Evolutionary conservation across 2,113 vertebrate species (phyloP).

Genomic region (Passer domesticus): DNA sequence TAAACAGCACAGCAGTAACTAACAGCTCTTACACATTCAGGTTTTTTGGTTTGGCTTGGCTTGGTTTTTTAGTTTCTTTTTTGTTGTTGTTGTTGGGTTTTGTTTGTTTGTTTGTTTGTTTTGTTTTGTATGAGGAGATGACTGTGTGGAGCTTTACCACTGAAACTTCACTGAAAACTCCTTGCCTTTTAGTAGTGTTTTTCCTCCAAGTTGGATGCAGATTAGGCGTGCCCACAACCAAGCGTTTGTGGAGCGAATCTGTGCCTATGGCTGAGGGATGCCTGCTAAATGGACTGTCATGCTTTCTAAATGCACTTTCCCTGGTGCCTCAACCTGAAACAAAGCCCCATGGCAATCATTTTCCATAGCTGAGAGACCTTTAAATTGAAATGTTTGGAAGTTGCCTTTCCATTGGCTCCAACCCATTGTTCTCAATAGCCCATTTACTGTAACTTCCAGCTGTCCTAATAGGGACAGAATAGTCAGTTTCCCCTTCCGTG

Average conservation of each 20-base stretch:
- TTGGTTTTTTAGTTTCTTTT: too few species aligned
- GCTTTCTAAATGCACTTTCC: constrained; percentile 43
- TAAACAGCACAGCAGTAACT: background rate
- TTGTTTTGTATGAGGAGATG: background rate
- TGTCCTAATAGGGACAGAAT: constrained; percentile 12
- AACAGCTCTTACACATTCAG: background rate
- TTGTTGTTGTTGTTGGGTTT: too few species aligned
- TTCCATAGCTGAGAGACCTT: constrained; percentile 63
- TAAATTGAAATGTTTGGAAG: constrained; percentile 64
- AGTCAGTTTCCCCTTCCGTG: background rate
- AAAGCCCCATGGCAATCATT: constrained; percentile 48
- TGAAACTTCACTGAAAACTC: background rate
- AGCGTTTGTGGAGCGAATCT: background rate
- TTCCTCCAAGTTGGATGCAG: background rate
- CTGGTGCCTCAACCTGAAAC: constrained; percentile 41
- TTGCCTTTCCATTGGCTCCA: constrained; percentile 56
- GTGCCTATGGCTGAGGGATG: constrained; percentile 12
- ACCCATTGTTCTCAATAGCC: constrained; percentile 51
- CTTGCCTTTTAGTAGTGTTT: background rate
- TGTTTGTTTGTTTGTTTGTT: too few species aligned
- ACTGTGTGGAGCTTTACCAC: background rate
- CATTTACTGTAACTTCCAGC: constrained; percentile 50
- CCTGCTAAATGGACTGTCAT: constrained; percentile 43
- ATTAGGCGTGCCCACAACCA: accelerated
- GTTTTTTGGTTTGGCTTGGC: background rate